Evolutionary conservation across 2,888 invertebrate species (phyloP), one percentile per base, ranked within the genome.

Genomic region (Tyria jacobaeae): DNA sequence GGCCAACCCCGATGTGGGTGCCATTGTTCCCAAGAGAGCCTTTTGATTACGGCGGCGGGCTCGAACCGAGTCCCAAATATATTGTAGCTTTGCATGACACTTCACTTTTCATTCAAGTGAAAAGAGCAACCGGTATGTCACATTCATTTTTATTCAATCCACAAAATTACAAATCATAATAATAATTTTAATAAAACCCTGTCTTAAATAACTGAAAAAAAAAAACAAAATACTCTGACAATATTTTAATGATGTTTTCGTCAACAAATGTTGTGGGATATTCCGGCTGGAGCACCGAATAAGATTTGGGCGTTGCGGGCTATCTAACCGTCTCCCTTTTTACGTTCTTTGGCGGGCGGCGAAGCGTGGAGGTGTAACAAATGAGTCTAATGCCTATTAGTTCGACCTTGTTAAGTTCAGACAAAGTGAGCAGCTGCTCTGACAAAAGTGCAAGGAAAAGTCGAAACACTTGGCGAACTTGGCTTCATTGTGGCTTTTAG

Each of bases 11-110:
- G 88, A 92, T 93, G 93, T 92, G 93, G 93, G 93, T 87, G 89
- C 92, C 84, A 93, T 94, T 94, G 93, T 94, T 92, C 91, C 91
- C 91, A 70, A 76, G 92, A 91, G 92, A 89, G 92, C 88, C 92
- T 93, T 93, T 92, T 93, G 90, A 93, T 92, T 93, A 92, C 90
- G 86, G 85, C 82, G 84, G 85, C 86, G 84, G 86, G 84, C 80
- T 88, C 81, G 86, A 86, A 84, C 80, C 82, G 86, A 85, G 81
- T 83, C 86, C 87, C 89, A 84, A 89, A 91, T 92, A 92, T 90
- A 92, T 89, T 91, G 90, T 90, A 88, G 88, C 91, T 86, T 88
- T 89, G 88, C 89, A 89, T 89, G 91, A 92, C 92, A 92, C 91
- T 92, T 88, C 89, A 89, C 89, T 89, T 89, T 87, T 84, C 82